Percentiles rank a stretch among this genome's conserved stretches.
Evolutionary conservation across 2,888 invertebrate species (phyloP).

Genomic region (Itoplectis maculator): DNA sequence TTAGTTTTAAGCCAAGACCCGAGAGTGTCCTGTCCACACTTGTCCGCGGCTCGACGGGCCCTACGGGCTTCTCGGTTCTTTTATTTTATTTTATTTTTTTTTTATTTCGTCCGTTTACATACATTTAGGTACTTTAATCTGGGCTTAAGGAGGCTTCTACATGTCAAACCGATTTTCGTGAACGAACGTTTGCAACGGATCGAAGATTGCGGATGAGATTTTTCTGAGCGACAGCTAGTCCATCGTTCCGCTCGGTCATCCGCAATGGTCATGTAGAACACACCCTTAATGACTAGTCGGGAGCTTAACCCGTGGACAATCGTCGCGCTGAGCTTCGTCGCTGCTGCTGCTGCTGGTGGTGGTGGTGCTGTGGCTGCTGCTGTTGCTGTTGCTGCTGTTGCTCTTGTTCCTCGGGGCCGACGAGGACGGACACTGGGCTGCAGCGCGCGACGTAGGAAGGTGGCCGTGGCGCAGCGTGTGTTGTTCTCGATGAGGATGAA

Average conservation of each 20-base stretch:
- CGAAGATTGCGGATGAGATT: background rate
- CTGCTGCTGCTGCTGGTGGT: background rate
- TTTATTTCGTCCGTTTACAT: background rate
- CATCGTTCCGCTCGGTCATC: slow-evolving; percentile 9
- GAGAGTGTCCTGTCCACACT: slow-evolving; percentile 16
- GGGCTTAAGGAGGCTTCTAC: slow-evolving; percentile 10
- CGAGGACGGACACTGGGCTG: slow-evolving; percentile 55
- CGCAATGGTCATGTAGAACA: slow-evolving; percentile 14
- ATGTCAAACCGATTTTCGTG: slow-evolving; percentile 4
- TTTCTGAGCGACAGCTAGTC: background rate
- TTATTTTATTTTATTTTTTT: background rate
- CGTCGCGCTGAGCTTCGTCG: slow-evolving; percentile 16
- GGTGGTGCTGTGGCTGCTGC: too few relatives aligned
- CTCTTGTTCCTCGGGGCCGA: slow-evolving; percentile 38
- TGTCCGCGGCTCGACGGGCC: slow-evolving; percentile 2
- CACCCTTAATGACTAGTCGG: slow-evolving; percentile 37
- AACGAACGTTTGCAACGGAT: slow-evolving; percentile 3
- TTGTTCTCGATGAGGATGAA: slow-evolving; percentile 38
- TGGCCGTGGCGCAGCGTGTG: slow-evolving; percentile 23
- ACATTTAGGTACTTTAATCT: background rate
- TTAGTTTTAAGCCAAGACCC: slow-evolving; percentile 10
- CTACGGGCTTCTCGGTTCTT: background rate
- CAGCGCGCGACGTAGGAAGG: slow-evolving; percentile 52
- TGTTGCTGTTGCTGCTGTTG: too few relatives aligned
- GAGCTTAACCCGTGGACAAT: slow-evolving; percentile 43